A percentile compares a stretch with the other conserved stretches of the same genome.
phyloP scores from a whole-genome alignment of 2,888 invertebrate genomes.

The Pristionchus japonicus region DNA sequence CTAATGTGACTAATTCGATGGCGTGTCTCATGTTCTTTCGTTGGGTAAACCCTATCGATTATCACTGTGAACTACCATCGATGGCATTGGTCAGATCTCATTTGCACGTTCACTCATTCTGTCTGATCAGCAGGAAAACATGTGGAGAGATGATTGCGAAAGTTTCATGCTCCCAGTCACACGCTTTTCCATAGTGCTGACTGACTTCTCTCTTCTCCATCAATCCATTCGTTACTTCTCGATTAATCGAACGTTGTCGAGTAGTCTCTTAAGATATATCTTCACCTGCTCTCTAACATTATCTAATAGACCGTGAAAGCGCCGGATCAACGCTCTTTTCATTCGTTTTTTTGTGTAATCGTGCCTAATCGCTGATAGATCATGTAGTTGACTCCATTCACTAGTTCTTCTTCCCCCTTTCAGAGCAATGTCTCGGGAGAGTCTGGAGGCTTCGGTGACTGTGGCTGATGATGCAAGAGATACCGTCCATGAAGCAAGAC shows the following conservation, averaged over 20 bases:
- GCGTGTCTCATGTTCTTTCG: slow-evolving; percentile 3
- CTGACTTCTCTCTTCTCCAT: neutral
- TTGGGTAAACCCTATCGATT: slow-evolving; percentile 11
- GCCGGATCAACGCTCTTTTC: too few relatives aligned
- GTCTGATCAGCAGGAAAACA: neutral
- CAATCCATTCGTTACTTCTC: neutral
- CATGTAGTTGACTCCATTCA: too few relatives aligned
- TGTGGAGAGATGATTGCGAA: neutral
- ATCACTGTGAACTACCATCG: neutral
- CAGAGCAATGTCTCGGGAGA: slow-evolving; percentile 25
- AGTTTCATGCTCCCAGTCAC: neutral
- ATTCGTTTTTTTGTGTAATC: too few relatives aligned
- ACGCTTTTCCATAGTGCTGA: neutral
- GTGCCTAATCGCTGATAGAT: too few relatives aligned
- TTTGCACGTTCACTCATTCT: neutral
- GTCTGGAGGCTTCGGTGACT: neutral
- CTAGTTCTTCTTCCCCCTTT: neutral
- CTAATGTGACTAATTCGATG: slow-evolving; percentile 42
- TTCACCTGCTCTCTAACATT: too few relatives aligned
- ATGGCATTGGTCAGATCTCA: neutral
- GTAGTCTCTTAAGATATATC: too few relatives aligned
- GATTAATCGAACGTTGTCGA: neutral
- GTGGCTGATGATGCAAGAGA: neutral
- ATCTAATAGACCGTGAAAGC: too few relatives aligned
- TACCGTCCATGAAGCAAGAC: neutral